Evolutionary conservation across 2,113 vertebrate species (phyloP).

Genomic region (Heliornis fulica): DNA sequence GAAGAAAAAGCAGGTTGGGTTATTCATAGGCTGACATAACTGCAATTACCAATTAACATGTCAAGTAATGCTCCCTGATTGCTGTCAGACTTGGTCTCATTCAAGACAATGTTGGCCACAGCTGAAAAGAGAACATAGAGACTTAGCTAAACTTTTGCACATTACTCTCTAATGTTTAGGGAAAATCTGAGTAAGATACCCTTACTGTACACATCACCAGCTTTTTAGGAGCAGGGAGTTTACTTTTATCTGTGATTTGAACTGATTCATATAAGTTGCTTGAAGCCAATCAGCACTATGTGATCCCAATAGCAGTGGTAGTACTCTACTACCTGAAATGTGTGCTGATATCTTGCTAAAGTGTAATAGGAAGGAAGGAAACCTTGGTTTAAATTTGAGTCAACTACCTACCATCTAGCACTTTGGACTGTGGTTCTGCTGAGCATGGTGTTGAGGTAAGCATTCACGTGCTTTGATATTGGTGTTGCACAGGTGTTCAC

Average conservation of each 20-base stretch:
- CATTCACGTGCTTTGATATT: neutral
- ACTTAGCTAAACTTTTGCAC: neutral
- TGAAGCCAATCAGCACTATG: conserved; percentile 20
- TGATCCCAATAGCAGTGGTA: neutral
- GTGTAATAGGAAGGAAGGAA: neutral
- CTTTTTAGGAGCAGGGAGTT: neutral
- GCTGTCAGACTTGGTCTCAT: rapidly evolving
- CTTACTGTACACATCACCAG: neutral
- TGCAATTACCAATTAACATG: neutral
- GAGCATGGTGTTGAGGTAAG: neutral
- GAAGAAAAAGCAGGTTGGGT: neutral
- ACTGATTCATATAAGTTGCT: neutral
- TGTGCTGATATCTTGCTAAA: neutral
- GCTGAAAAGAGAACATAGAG: neutral
- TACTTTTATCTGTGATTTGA: neutral
- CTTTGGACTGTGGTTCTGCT: neutral
- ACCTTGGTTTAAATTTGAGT: neutral
- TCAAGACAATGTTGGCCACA: neutral
- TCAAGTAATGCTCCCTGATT: rapidly evolving
- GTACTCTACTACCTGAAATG: neutral
- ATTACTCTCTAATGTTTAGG: neutral
- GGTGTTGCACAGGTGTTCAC: neutral
- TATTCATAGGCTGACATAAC: neutral
- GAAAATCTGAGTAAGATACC: neutral
- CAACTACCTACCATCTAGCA: neutral